Evolutionary conservation across 2,888 invertebrate species (phyloP).

Genomic region (Epistrophe eligans): DNA sequence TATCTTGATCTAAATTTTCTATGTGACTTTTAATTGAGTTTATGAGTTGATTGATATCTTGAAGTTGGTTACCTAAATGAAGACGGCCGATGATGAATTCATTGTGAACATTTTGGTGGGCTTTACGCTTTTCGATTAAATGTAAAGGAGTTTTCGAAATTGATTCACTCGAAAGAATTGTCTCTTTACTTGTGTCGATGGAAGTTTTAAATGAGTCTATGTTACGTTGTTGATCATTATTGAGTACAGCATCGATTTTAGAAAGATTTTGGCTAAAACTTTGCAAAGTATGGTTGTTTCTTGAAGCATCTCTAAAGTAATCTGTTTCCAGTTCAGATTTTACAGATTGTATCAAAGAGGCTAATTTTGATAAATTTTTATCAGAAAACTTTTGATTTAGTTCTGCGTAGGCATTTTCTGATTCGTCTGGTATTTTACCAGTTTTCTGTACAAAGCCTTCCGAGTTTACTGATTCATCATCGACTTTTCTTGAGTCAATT

Average conservation of each 20-base stretch:
- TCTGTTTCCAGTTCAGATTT: background rate
- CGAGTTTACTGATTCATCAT: background rate
- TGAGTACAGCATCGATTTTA: background rate
- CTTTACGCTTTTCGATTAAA: background rate
- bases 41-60: slow-evolving; percentile 39
- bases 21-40: slow-evolving; percentile 47
- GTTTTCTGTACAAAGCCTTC: background rate
- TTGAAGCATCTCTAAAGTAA: background rate
- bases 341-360: background rate
- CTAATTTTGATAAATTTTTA: background rate
- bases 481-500: background rate
- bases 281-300: background rate
- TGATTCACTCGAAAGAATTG: background rate
- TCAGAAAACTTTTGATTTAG: background rate
- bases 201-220: background rate
- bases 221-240: background rate
- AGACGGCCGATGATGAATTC: slow-evolving; percentile 6
- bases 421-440: background rate
- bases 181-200: background rate
- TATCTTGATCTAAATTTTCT: slow-evolving; percentile 47
- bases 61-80: slow-evolving; percentile 26
- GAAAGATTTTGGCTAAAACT: background rate
- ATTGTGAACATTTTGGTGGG: slow-evolving; percentile 12
- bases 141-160: background rate
- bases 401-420: background rate